phyloP scores from a whole-genome alignment of 2,113 vertebrate genomes.

The Apeltes quadracus region DNA sequence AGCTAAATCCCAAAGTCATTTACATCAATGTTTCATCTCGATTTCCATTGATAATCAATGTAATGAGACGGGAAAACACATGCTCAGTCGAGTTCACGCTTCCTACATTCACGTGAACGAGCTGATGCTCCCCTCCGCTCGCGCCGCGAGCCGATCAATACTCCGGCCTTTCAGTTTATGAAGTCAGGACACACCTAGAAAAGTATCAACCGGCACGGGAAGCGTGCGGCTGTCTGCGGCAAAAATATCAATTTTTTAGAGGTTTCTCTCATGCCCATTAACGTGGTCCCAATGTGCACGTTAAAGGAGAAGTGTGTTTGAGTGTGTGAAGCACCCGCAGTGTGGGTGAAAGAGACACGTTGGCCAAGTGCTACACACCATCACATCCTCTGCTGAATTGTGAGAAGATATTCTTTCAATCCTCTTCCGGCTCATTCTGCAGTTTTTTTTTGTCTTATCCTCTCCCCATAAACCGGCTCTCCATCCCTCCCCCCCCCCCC shows the following conservation, averaged over 20 bases:
- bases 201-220: neutral
- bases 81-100: constrained; percentile 48
- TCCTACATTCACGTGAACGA: constrained; percentile 29
- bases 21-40: constrained; percentile 13
- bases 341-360: constrained; percentile 19
- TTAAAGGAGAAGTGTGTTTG: constrained; percentile 19
- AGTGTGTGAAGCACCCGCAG: neutral
- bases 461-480: constrained; percentile 56
- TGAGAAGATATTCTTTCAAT: constrained; percentile 47
- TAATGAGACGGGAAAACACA: constrained; percentile 22
- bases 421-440: constrained; percentile 53
- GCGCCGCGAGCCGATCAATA: constrained; percentile 46
- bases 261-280: constrained; percentile 27
- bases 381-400: constrained; percentile 36
- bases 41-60: constrained; percentile 34
- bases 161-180: constrained; percentile 48
- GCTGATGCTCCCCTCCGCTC: constrained; percentile 12
- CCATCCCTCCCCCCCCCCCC: neutral
- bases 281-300: constrained; percentile 12
- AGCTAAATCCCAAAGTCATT: constrained; percentile 24
- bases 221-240: neutral
- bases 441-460: constrained; percentile 29
- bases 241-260: neutral
- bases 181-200: constrained; percentile 17
- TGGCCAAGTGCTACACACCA: constrained; percentile 44